Evolutionary conservation across 2,888 invertebrate species (phyloP).

Genomic region (Melinaea menophilus): DNA sequence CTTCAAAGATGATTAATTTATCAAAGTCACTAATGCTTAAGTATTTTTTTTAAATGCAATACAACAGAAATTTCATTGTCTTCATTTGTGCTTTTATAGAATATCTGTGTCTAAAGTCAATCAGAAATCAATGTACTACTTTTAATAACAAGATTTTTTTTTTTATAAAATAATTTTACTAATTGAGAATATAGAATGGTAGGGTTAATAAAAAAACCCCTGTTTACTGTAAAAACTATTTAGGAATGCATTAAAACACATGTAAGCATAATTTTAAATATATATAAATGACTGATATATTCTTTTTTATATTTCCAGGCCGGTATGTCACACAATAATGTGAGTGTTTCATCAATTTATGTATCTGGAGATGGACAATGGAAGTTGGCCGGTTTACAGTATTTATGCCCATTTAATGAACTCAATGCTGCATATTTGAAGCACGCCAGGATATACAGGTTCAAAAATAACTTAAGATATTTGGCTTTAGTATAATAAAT

Average conservation of each 20-base stretch:
- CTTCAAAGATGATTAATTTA: too few relatives aligned
- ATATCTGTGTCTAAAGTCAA: too few relatives aligned
- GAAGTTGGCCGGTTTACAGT: slow-evolving; percentile 93
- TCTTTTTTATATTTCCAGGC: slow-evolving; percentile 70
- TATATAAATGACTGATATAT: not conserved
- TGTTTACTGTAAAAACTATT: too few relatives aligned
- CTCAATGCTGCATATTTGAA: slow-evolving; percentile 81
- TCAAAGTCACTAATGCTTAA: too few relatives aligned
- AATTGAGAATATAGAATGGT: not conserved
- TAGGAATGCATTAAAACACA: too few relatives aligned
- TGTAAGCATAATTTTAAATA: not conserved
- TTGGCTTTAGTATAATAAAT: not conserved
- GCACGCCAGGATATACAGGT: slow-evolving; percentile 80
- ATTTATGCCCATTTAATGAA: slow-evolving; percentile 83
- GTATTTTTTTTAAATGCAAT: too few relatives aligned
- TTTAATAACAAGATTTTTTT: not conserved
- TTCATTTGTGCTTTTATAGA: too few relatives aligned
- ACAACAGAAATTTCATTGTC: too few relatives aligned
- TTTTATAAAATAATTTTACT: not conserved
- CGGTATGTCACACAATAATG: slow-evolving; percentile 88
- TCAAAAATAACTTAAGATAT: not conserved
- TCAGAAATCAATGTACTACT: not conserved
- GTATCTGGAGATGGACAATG: slow-evolving; percentile 90
- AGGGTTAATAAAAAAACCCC: not conserved
- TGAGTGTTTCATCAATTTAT: slow-evolving; percentile 88